Evolutionary conservation across 2,888 invertebrate genomes (phyloP).

Genomic region (Caenorhabditis afra): DNA sequence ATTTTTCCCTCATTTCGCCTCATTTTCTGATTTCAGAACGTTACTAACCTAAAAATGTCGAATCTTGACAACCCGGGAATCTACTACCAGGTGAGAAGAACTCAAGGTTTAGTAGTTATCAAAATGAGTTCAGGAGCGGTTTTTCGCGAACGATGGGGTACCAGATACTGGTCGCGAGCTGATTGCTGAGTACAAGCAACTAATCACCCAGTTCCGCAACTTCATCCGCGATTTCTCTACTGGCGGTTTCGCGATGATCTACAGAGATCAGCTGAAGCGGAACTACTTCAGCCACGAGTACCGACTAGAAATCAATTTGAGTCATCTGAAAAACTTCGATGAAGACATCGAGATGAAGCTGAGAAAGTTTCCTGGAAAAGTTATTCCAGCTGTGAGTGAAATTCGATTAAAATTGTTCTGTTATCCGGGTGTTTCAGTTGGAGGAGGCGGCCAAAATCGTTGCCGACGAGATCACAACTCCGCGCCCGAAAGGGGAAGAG

Average conservation of each 20-base stretch:
- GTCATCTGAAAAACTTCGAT: conserved; percentile 95
- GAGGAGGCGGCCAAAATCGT: conserved; percentile 97
- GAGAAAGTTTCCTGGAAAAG: conserved; percentile 92
- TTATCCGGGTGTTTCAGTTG: conserved; percentile 83
- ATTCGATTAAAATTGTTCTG: not conserved
- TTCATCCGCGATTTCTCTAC: conserved; percentile 95
- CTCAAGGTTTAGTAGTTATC: not conserved
- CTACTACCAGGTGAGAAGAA: conserved; percentile 71
- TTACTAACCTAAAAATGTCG: conserved; percentile 61
- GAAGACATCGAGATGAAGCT: conserved; percentile 90
- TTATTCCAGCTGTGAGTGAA: conserved; percentile 86
- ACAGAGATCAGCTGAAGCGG: conserved; percentile 93
- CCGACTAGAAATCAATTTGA: conserved; percentile 92
- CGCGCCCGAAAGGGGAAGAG: conserved; percentile 92
- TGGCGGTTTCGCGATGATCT: conserved; percentile 95
- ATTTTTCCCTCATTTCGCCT: not conserved
- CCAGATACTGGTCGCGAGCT: conserved; percentile 76
- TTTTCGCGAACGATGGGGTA: conserved; percentile 76
- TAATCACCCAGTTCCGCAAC: conserved; percentile 93
- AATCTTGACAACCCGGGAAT: conserved; percentile 78
- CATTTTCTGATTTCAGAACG: conserved; percentile 21
- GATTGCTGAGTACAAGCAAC: conserved; percentile 80
- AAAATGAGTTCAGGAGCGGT: conserved; percentile 65
- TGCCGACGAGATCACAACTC: conserved; percentile 95
- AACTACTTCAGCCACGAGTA: conserved; percentile 93